A percentile compares a stretch with the other conserved stretches of the same genome.
phyloP scores from a whole-genome alignment of 2,113 vertebrate species.

The Hippocampus guttulatus region DNA sequence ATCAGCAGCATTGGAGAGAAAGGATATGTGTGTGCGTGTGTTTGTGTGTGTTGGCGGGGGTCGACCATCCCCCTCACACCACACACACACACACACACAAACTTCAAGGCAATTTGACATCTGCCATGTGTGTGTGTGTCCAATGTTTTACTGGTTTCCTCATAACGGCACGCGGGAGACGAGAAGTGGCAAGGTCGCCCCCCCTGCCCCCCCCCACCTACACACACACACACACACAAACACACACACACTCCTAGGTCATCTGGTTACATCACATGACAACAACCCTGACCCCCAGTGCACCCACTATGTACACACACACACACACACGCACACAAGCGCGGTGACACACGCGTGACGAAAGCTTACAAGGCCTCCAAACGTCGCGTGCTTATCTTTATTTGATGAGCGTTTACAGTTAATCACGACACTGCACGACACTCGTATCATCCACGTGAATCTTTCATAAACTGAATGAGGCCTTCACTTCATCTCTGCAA shows the following conservation, averaged over 20 bases:
- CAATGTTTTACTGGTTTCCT: slow-evolving; percentile 22
- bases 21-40: slow-evolving; percentile 45
- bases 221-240: too few relatives aligned
- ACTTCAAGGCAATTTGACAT: too few relatives aligned
- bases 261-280: slow-evolving; percentile 38
- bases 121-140: neutral
- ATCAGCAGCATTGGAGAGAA: slow-evolving; percentile 35
- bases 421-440: slow-evolving; percentile 12
- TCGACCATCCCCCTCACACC: neutral
- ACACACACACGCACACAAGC: slow-evolving; percentile 1
- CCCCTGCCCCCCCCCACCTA: neutral
- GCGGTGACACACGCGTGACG: neutral
- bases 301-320: slow-evolving; percentile 10
- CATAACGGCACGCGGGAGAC: slow-evolving; percentile 7
- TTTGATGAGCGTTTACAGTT: slow-evolving; percentile 2
- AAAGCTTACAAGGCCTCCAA: neutral
- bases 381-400: neutral
- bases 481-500: slow-evolving; percentile 35
- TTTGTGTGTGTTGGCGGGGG: slow-evolving; percentile 10
- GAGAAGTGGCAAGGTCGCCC: slow-evolving; percentile 15
- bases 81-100: slow-evolving; percentile 7
- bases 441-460: slow-evolving; percentile 1
- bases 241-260: slow-evolving; percentile 10
- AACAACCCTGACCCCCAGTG: slow-evolving; percentile 30
- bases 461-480: slow-evolving; percentile 17